Evolutionary conservation across 2,888 invertebrate species (phyloP), one percentile per base, ranked within the genome.

Genomic region (Ametastegia equiseti): DNA sequence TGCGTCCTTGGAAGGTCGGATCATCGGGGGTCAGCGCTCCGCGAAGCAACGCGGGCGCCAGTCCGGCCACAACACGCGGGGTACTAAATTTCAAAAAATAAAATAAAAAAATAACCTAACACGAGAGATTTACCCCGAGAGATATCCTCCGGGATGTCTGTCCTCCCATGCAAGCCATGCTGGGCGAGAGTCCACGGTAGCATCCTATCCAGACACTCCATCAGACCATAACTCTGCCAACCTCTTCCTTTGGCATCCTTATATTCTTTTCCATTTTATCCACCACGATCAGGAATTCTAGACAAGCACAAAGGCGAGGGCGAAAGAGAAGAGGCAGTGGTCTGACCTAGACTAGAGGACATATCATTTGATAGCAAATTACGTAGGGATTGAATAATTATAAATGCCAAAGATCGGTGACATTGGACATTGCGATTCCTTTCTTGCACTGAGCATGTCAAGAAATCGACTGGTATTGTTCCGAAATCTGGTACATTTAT

Each of bases 1-100:
- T 84, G 86, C 87, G 88, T 88, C 88, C 88, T 88, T 88, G 87
- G 87, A 88, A 88, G 88, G 88, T 87, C 88, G 88, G 83, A 85
- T 85, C 84, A 83, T 71, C 84, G 73, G 84, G 84, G 87, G 88
- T 87, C 86, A 87, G 84, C 85, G 87, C 82, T 85, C 86, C 65
- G 85, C n/a, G 42, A 42, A 5, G 42, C 42, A 9, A 85, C 84
- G 84, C 84, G 85, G 54, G 60, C 60, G 60, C 60, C 78, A 81
- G 84, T 83, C 73, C 83, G 86, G 81, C 85, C 87, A 81, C 6
- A 71, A 45, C n/a, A 36, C n/a, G 13, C 71, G 47, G 71, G 83
- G 81, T 82, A 83, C 86, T 88, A 85, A 86, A 86, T 86, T 71
- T 1, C n/a, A n/a, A n/a, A n/a, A n/a, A n/a, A n/a, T n/a, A n/a